Evolutionary conservation across 2,113 vertebrate genomes (phyloP), one percentile per base, ranked within the genome.

Genomic region (Nothocercus julius): DNA sequence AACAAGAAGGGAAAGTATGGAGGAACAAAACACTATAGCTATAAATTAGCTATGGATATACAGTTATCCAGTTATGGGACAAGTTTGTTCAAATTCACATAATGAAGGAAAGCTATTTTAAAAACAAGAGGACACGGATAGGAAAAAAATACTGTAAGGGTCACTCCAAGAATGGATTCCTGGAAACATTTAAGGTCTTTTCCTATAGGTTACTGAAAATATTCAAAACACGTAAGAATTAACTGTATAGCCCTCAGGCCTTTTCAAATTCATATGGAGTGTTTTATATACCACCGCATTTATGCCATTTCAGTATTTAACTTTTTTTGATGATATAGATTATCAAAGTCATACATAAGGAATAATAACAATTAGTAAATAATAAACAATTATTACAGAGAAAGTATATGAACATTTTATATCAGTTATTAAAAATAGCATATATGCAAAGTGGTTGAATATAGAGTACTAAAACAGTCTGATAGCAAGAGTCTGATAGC

Each of bases 361-460:
- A 10, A 13, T 36, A 47, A 47, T 47, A 21, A 44, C 15, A 44
- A 47, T 47, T 47, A 47, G 47, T 21, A 47, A 47, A 47, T 47
- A 47, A 47, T 21, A 47, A 82, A 10, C 38, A 12, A 13, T 36
- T 42, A 19, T 28, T 19, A 47, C 24, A 61, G 80, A 62, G 12
- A 9, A 64, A 64, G 3, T 56, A 44, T 38, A 68, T 19, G 1
- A 78, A 83, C 30, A 80, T 74, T 90, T 92, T 38, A 59, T 20
- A 64, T 77, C 14, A 18, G 15, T 95, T 92, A 44, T 69, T 93
- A 86, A 72, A 42, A 87, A 90, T 61, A 10, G 0, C 11, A 74
- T 30, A 38, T 74, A 53, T 49, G 4, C 66, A 81, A 92, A 75
- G 20, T 19, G 20, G 20, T 21, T 21, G 19, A 47, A 18, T 47